Percentiles rank a stretch among this genome's conserved stretches.
These are phyloP conservation scores for Charaxes varanes DNA, from an alignment of 1,140 invertebrate genomes.

Conservation along the genomic window DNA sequence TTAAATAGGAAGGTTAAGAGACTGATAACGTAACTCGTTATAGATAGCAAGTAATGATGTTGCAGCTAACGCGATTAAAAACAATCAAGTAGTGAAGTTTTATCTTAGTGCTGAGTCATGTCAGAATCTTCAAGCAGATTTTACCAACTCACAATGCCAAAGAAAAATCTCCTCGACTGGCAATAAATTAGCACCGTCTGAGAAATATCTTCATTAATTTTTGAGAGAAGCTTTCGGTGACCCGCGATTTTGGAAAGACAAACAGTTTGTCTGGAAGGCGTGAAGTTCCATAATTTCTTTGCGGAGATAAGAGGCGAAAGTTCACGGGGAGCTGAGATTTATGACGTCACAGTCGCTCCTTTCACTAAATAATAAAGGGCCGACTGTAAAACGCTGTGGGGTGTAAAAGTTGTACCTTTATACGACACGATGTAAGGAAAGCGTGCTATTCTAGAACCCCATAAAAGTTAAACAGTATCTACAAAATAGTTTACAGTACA, in stretches of 20 bases:
- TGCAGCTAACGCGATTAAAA: too few species aligned
- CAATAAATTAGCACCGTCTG: conserved; percentile 14
- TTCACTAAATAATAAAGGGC: conserved; percentile 73
- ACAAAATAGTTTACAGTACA: conserved; percentile 40
- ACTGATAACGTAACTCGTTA: too few species aligned
- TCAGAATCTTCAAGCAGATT: too few species aligned
- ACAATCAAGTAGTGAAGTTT: too few species aligned
- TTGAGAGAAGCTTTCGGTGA: conserved; percentile 56
- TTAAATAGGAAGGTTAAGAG: too few species aligned
- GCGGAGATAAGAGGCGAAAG: conserved; percentile 71
- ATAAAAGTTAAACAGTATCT: conserved; percentile 67
- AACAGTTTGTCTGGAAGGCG: conserved; percentile 71
- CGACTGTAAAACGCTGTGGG: conserved; percentile 66
- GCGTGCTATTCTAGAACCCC: conserved; percentile 50
- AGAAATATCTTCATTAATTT: conserved; percentile 49
- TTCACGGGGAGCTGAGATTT: conserved; percentile 72
- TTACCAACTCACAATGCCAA: too few species aligned
- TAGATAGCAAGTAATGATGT: too few species aligned
- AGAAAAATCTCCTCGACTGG: background rate
- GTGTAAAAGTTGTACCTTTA: conserved; percentile 71
- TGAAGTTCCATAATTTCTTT: conserved; percentile 72
- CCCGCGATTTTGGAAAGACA: conserved; percentile 56
- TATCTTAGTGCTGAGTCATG: too few species aligned
- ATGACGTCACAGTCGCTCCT: conserved; percentile 70
- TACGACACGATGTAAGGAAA: conserved; percentile 56